phyloP scores from a whole-genome alignment of 2,888 invertebrate genomes.

The Dyspetes luteomarginatus region DNA sequence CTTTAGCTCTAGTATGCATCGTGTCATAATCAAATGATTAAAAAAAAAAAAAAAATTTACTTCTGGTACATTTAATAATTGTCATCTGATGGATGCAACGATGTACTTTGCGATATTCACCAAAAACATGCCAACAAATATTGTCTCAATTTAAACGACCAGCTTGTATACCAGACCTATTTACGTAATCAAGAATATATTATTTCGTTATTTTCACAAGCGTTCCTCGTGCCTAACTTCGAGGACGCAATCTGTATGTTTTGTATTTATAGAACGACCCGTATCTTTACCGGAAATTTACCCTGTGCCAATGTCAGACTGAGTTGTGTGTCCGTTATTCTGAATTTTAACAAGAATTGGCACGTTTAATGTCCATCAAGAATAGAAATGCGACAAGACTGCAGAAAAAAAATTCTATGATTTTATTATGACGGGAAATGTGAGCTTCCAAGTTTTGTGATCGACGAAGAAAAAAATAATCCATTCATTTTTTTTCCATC shows the following conservation, averaged over 20 bases:
- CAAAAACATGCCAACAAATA: neutral
- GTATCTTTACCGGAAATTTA: neutral
- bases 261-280: neutral
- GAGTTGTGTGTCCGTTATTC: neutral
- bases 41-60: too few species aligned
- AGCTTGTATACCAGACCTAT: too few species aligned
- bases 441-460: too few species aligned
- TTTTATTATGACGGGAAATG: neutral
- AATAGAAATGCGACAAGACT: neutral
- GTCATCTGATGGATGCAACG: too few species aligned
- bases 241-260: neutral
- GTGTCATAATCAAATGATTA: too few species aligned
- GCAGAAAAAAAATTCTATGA: neutral
- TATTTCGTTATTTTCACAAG: neutral
- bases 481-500: neutral
- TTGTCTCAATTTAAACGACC: neutral
- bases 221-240: neutral
- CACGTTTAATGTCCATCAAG: neutral
- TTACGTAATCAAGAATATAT: neutral
- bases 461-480: neutral
- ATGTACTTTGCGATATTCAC: neutral
- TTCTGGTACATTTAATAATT: too few species aligned
- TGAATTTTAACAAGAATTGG: neutral
- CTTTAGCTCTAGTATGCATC: too few species aligned
- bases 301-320: too few species aligned